A percentile compares a stretch with the other conserved stretches of the same genome.
Evolutionary conservation across 2,113 vertebrate genomes (phyloP).

Genomic region (Bothrops jararaca): DNA sequence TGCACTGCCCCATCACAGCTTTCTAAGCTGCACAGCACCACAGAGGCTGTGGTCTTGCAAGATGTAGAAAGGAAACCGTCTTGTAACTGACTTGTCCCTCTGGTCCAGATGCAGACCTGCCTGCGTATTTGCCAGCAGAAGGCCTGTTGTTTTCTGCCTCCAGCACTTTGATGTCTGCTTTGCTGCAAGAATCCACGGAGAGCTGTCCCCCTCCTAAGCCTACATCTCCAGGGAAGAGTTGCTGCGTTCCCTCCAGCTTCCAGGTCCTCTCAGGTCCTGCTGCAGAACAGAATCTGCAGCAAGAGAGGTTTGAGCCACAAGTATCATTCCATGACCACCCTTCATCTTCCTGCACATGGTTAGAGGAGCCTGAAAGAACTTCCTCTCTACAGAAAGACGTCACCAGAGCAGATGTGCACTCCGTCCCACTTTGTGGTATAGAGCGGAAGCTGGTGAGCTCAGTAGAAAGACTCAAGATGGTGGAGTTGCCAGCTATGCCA

Average conservation of each 20-base stretch:
- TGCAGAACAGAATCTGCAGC: not conserved
- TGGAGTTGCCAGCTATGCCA: not conserved
- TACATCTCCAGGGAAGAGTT: not conserved
- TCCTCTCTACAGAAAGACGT: conserved; percentile 12
- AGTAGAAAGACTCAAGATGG: not conserved
- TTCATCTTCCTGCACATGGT: not conserved
- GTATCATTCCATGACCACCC: not conserved
- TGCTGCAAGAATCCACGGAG: conserved; percentile 15
- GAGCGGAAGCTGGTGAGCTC: not conserved
- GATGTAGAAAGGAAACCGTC: not conserved
- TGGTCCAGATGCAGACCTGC: not conserved
- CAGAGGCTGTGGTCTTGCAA: not conserved
- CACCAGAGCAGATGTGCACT: not conserved
- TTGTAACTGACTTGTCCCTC: not conserved
- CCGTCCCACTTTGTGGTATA: too few relatives aligned
- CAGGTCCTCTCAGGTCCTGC: not conserved
- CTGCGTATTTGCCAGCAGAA: not conserved
- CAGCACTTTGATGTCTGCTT: not conserved
- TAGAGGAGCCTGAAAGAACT: not conserved
- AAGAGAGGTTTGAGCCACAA: not conserved
- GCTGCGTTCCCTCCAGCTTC: not conserved
- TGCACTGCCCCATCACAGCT: too few relatives aligned
- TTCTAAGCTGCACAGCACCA: too few relatives aligned
- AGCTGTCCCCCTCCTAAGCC: not conserved
- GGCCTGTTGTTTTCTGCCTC: conserved; percentile 39